Percentiles rank a stretch among this genome's conserved stretches.
Conservation (phyloP, 2,113 vertebrate species). For the Nothocercus nigrocapillus region DNA sequence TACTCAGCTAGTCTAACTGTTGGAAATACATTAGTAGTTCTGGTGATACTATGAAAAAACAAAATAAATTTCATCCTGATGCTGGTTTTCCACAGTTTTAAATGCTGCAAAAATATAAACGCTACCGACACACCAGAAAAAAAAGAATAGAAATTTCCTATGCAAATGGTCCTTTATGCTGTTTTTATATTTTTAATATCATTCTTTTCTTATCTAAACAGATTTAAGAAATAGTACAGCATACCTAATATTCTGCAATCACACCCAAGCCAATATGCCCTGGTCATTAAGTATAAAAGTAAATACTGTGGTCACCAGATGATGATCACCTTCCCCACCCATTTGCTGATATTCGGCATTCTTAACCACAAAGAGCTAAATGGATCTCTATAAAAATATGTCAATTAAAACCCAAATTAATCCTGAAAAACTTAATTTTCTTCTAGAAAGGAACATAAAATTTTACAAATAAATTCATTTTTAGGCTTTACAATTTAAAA, state of each 20-base stretch:
- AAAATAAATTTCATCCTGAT: neutral
- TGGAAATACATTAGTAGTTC: neutral
- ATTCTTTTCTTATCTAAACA: neutral
- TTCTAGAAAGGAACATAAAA: neutral
- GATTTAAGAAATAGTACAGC: neutral
- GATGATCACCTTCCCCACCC: neutral
- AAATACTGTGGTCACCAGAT: neutral
- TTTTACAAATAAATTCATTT: neutral
- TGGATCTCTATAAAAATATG: neutral
- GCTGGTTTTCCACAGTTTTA: neutral
- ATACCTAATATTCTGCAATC: neutral
- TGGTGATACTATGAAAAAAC: neutral
- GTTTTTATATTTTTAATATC: neutral
- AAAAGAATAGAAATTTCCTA: neutral
- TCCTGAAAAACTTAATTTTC: neutral
- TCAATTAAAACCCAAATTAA: neutral
- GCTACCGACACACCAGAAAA: neutral
- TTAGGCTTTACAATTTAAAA: neutral
- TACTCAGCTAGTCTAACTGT: neutral
- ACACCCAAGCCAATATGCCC: neutral
- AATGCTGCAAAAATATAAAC: neutral
- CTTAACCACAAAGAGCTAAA: neutral
- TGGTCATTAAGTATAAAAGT: neutral
- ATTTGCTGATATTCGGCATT: neutral
- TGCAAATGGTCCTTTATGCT: neutral